These are phyloP conservation scores for Batillaria attramentaria DNA, from an alignment of 1,140 invertebrate genomes.

Conservation along the genomic window DNA sequence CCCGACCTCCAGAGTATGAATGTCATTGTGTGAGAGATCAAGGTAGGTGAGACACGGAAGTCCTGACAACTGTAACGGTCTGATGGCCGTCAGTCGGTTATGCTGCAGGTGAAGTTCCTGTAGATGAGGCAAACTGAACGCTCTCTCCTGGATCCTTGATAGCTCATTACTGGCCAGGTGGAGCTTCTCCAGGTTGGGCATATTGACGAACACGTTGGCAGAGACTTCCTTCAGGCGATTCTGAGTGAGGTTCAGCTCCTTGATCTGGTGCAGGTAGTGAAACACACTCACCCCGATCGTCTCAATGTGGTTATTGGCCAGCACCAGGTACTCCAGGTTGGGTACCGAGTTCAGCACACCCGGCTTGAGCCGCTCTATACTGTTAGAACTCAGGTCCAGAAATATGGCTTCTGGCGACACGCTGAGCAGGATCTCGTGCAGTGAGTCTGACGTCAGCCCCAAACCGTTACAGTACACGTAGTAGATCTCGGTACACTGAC, in stretches of 20 bases:
- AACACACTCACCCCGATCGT: constrained; percentile 31
- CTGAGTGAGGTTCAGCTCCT: constrained; percentile 35
- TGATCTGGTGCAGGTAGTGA: constrained; percentile 24
- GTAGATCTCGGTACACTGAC: constrained; percentile 43
- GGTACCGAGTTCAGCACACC: constrained; percentile 30
- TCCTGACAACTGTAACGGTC: constrained; percentile 22
- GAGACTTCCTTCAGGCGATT: constrained; percentile 36
- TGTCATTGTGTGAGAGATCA: constrained; percentile 45
- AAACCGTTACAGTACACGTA: constrained; percentile 48
- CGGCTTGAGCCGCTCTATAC: constrained; percentile 15
- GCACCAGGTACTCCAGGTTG: constrained; percentile 45
- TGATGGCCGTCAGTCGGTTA: constrained; percentile 37
- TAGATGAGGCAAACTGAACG: constrained; percentile 35
- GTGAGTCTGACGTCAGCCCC: constrained; percentile 12
- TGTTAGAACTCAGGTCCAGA: constrained; percentile 48
- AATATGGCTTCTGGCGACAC: constrained; percentile 37
- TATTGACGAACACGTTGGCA: constrained; percentile 27
- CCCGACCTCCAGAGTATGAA: constrained; percentile 27
- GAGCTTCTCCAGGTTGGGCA: constrained; percentile 38
- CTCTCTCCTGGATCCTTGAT: constrained; percentile 23
- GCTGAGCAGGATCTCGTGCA: constrained; percentile 21
- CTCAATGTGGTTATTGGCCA: constrained; percentile 39
- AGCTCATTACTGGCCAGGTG: constrained; percentile 40
- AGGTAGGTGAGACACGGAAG: constrained; percentile 32
- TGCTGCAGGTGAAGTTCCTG: constrained; percentile 40